A percentile compares a stretch with the other conserved stretches of the same genome.
Conservation (phyloP, 2,888 invertebrate genomes). For the Brenthis hecate region DNA sequence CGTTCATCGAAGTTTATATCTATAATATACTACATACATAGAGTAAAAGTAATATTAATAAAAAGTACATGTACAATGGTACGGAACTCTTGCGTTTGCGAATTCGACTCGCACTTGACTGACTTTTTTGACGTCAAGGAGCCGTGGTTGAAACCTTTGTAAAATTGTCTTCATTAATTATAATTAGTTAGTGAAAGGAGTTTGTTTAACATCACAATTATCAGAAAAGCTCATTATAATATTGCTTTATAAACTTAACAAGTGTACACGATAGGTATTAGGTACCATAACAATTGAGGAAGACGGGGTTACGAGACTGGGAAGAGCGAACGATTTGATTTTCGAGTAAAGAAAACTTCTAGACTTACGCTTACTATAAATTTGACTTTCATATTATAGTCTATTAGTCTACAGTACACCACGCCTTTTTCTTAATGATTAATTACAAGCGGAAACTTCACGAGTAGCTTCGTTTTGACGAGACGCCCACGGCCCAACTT, state of each 20-base stretch:
- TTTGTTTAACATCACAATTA: constrained; percentile 20
- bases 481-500: no score
- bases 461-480: no score
- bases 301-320: constrained; percentile 55
- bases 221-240: constrained; percentile 29
- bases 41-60: no score
- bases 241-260: constrained; percentile 52
- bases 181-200: constrained; percentile 6
- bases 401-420: neutral
- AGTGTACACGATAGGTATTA: constrained; percentile 55
- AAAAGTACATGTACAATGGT: no score
- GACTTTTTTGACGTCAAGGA: no score
- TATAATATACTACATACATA: no score
- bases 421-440: neutral
- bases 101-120: no score
- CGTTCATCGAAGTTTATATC: no score
- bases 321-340: constrained; percentile 36
- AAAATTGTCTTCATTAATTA: neutral
- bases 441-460: no score
- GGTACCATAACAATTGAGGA: constrained; percentile 59
- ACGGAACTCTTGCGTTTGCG: no score
- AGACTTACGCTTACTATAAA: constrained; percentile 8
- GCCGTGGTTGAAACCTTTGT: no score
- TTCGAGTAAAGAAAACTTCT: neutral
- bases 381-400: constrained; percentile 1